Evolutionary conservation across 2,113 vertebrate genomes (phyloP).

Genomic region (Orycteropus afer): DNA sequence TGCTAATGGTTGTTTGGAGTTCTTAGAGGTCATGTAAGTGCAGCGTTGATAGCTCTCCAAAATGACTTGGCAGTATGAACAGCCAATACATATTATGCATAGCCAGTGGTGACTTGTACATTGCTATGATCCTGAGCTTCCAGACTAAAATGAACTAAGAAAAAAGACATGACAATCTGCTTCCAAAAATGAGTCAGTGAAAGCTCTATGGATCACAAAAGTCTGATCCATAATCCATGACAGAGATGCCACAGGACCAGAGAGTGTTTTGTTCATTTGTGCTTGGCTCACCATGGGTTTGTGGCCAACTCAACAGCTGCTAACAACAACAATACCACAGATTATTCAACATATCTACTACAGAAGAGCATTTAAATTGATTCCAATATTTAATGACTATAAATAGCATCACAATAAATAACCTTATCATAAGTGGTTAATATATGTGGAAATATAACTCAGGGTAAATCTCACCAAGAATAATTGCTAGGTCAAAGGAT

Average conservation of each 20-base stretch:
- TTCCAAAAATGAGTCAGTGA: neutral
- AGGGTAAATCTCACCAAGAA: conserved; percentile 46
- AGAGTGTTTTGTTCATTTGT: neutral
- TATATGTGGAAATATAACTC: neutral
- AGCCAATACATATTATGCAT: neutral
- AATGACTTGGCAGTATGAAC: neutral
- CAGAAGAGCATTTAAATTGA: neutral
- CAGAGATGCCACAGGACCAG: neutral
- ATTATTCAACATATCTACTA: neutral
- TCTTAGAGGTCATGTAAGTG: neutral
- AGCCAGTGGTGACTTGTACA: neutral
- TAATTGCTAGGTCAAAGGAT: neutral
- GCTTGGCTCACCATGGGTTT: neutral
- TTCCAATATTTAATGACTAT: neutral
- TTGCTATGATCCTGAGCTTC: neutral
- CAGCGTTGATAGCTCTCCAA: neutral
- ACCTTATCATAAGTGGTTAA: neutral
- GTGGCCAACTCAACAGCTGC: neutral
- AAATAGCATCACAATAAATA: conserved; percentile 26
- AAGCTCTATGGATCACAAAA: neutral
- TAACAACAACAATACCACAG: neutral
- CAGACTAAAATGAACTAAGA: neutral
- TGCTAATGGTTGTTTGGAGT: neutral
- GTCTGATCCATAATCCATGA: neutral
- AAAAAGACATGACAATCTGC: neutral